Base-by-base conservation (phyloP, 2,888 invertebrate genomes). In the Magallana nippona region DNA sequence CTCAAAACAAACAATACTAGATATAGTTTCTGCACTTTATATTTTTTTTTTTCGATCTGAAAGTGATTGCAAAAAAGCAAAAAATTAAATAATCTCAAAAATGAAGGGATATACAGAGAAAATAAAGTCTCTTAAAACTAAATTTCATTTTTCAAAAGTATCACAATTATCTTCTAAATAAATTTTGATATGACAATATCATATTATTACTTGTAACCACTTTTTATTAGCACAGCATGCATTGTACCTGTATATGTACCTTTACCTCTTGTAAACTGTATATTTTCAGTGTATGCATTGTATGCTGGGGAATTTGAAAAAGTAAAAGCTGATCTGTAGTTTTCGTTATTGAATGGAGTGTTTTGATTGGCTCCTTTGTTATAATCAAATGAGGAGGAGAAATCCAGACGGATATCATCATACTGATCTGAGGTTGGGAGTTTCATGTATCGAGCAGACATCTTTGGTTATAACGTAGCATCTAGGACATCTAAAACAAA, bases 271-370 rank as follows among this genome's bases (percentile, higher is more conserved):
- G 83, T 78, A 78, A 79, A 80, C 79, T 83, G 55, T 44, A 27
- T 63, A 85, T 82, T 62, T 19, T 19, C 44, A 55, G 81, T 32
- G n/a, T 81, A 32, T 63, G 62, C 15, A 58, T 77, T 63, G 81
- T 81, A 57, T 19, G 15, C 55, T 32, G 44, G 44, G 44, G 60
- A 80, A 17, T 81, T 77, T 57, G 80, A 82, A 84, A 91, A 92
- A 1, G 89, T 88, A 81, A 89, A 92, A 17, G 89, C 89, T 3
- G 92, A 92, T 78, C 87, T 87, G 86, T 91, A 91, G 10, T 89
- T 88, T 17, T 78, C 58, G 5, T 13, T 81, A 11, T 60, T 19
- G 71, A 71, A 13, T 27, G 27, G 71, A 13, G 27, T 32, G 15
- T 58, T 22, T 3, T 22, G 81, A 10, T 62, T 80, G 1, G 78